phyloP scores from a whole-genome alignment of 1,140 invertebrate genomes.

The Bombus difficillimus region DNA sequence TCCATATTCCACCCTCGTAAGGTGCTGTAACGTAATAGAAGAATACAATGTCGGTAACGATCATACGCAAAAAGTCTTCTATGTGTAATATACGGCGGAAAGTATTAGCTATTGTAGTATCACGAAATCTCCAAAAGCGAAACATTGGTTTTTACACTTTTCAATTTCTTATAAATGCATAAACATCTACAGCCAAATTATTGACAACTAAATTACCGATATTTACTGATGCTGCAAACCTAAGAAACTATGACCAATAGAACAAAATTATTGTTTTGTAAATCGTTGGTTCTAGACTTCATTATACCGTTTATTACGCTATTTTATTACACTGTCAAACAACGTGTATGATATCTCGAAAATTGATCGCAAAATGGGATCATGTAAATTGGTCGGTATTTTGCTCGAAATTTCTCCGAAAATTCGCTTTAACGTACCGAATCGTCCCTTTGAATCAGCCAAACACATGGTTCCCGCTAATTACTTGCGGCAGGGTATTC shows the following conservation, averaged over 20 bases:
- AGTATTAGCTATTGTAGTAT: too few relatives aligned
- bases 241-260: too few relatives aligned
- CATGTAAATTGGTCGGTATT: neutral
- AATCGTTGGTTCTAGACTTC: too few relatives aligned
- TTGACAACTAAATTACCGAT: too few relatives aligned
- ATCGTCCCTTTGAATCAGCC: neutral
- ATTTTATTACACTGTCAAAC: neutral
- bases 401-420: neutral
- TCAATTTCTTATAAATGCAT: neutral
- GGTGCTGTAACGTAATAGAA: constrained; percentile 88
- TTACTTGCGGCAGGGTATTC: neutral
- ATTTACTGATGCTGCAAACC: too few relatives aligned
- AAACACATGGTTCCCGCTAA: neutral
- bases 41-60: constrained; percentile 4
- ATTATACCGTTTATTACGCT: too few relatives aligned
- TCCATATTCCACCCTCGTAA: constrained; percentile 99
- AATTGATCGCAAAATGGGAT: neutral
- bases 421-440: neutral
- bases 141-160: too few relatives aligned
- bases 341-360: neutral
- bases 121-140: neutral
- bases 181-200: neutral
- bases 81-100: neutral
- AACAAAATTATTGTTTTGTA: too few relatives aligned
- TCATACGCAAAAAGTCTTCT: neutral